phyloP scores from a whole-genome alignment of 2,888 invertebrate species.

The Rhamphomyia laevipes region DNA sequence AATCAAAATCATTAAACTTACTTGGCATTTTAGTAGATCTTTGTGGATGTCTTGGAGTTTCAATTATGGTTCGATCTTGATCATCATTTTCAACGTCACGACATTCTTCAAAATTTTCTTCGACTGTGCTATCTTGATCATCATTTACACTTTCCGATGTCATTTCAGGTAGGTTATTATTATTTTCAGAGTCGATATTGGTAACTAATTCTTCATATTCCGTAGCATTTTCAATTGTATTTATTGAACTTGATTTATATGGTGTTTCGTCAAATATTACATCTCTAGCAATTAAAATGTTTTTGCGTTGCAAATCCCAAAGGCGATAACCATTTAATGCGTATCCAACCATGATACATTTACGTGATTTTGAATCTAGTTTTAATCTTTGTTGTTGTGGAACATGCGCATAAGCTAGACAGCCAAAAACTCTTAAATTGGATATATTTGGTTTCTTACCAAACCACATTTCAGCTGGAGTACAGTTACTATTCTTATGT shows the following conservation, averaged over 20 bases:
- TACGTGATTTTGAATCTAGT: conserved; percentile 11
- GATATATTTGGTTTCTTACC: conserved; percentile 8
- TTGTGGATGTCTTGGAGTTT: background rate
- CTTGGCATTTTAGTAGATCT: background rate
- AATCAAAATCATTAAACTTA: background rate
- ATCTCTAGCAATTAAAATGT: conserved; percentile 5
- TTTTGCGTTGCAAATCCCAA: conserved; percentile 6
- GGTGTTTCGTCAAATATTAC: conserved; percentile 7
- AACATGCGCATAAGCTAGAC: conserved; percentile 14
- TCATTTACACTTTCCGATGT: too few relatives aligned
- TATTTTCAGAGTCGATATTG: too few relatives aligned
- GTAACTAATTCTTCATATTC: too few relatives aligned
- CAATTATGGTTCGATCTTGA: too few relatives aligned
- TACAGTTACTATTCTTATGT: background rate
- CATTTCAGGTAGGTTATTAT: too few relatives aligned
- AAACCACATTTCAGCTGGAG: conserved; percentile 14
- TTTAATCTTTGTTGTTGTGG: conserved; percentile 15
- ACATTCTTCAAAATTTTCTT: background rate
- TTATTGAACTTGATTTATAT: too few relatives aligned
- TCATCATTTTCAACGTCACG: background rate
- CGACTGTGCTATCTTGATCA: background rate
- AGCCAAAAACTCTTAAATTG: conserved; percentile 15
- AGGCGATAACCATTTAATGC: conserved; percentile 13
- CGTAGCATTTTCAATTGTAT: too few relatives aligned
- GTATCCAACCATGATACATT: conserved; percentile 12